These are phyloP conservation scores for Oscarella lobularis DNA, from an alignment of 37 sponge, comb jelly and placozoan genomes.

Conservation along the genomic window DNA sequence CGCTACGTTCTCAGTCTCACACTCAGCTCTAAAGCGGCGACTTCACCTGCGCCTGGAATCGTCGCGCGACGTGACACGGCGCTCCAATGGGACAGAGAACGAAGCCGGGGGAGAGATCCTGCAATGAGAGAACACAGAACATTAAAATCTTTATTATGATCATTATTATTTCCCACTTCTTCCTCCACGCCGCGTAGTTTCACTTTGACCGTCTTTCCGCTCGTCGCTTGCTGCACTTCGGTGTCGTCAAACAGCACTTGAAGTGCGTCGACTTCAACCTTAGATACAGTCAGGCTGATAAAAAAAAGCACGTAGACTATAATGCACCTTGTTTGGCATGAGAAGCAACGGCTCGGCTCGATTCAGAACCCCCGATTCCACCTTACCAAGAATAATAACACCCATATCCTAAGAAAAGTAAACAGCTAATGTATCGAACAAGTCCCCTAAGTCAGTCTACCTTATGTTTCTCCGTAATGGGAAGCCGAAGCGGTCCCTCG, in stretches of 20 bases:
- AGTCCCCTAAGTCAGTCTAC: constrained; percentile 7
- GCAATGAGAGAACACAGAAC: no score
- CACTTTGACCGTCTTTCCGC: constrained; percentile 89
- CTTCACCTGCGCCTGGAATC: constrained; percentile 3
- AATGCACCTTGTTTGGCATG: constrained; percentile 92
- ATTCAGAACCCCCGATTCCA: constrained; percentile 66
- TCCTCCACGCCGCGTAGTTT: constrained; percentile 92
- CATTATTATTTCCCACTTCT: constrained; percentile 37
- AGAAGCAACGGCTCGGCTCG: constrained; percentile 63
- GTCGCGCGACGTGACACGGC: neutral
- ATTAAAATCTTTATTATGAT: neutral
- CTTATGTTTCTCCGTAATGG: constrained; percentile 85
- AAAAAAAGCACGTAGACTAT: neutral
- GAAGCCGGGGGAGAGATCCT: constrained; percentile 3
- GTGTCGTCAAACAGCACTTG: constrained; percentile 60
- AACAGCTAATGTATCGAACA: neutral
- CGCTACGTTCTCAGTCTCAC: no score
- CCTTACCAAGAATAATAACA: constrained; percentile 84
- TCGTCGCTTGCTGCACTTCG: constrained; percentile 55
- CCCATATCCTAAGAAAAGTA: constrained; percentile 81
- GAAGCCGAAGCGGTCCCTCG: constrained; percentile 68
- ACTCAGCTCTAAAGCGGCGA: no score
- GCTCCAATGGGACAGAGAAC: neutral
- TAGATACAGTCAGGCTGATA: neutral
- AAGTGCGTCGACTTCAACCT: constrained; percentile 49